Base-by-base conservation (phyloP, 2,797 vertebrate genomes). In the Odontamblyopus lacepedii region DNA sequence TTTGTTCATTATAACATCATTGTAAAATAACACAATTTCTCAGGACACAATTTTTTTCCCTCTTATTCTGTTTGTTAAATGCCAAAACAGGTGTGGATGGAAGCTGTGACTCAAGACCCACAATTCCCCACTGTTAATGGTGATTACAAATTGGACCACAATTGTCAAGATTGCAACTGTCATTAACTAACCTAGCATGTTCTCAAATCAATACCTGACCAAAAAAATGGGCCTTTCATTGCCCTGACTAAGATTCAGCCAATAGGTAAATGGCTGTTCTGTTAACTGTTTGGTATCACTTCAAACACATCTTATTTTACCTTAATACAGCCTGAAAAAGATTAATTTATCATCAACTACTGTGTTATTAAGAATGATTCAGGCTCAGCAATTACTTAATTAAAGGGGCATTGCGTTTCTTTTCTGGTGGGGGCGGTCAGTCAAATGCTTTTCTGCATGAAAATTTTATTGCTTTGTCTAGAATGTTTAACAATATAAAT, bases 101-200 rank as follows among this genome's bases (percentile, higher is more conserved):
- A 5, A 55, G 30, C 51, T 23, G 15, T 12, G 16, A 29, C 63
- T 67, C 32, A 32, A 27, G 53, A 12, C 0, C 16, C 6, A 77
- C 6, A 48, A 35, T n/a, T 53, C 38, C 60, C 29, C 68, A 9
- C 26, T 70, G 44, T 6, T 51, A 3, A 57, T 16, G 32, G 27
- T 73, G 70, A 79, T 74, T 69, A 63, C 35, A 70, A 73, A 73
- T 64, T 26, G 16, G 72, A 61, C 70, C 19, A 29, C 27, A 69
- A 78, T 73, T 74, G 38, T 74, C 48, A 48, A 48, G 57, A 78
- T 68, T 41, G 19, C 71, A 81, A 78, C 79, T 75, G 69, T 30
- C 57, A 76, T 73, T 38, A 76, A 73, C 12, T 63, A 67, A n/a
- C 67, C 48, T 27, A 53, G 29, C 67, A n/a, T 63, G 23, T 35